Percentiles rank a stretch among this genome's conserved stretches.
Conservation (phyloP, 2,113 vertebrate species). For the Psittacara wagleri region DNA sequence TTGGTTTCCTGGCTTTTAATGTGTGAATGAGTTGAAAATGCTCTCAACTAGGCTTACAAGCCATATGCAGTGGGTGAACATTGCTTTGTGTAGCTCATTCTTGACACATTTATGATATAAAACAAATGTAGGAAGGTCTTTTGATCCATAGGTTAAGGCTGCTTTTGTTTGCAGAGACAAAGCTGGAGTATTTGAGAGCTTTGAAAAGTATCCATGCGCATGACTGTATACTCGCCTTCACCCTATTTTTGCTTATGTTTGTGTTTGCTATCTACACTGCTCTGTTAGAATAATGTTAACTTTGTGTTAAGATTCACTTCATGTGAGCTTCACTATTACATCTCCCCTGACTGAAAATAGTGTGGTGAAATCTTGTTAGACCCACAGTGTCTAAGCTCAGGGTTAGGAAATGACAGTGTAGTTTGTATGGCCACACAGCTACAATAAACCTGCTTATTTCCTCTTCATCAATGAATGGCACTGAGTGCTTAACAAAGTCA, state of each 20-base stretch:
- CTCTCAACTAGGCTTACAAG: slow-evolving; percentile 7
- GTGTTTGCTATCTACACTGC: neutral
- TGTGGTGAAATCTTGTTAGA: neutral
- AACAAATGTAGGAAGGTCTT: slow-evolving; percentile 6
- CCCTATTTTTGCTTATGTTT: neutral
- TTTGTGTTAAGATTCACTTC: neutral
- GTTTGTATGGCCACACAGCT: neutral
- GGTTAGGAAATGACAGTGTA: neutral
- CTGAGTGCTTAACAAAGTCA: neutral
- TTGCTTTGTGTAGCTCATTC: neutral
- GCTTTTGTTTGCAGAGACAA: neutral
- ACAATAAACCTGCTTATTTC: neutral
- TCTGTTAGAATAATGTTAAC: neutral
- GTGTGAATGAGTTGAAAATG: slow-evolving; percentile 16
- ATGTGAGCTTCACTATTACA: neutral
- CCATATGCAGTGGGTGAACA: neutral
- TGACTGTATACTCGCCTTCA: neutral
- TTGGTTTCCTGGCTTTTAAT: slow-evolving; percentile 20
- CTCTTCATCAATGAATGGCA: neutral
- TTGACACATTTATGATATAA: neutral
- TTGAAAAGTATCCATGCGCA: neutral
- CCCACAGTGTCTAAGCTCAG: neutral
- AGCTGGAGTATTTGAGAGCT: neutral
- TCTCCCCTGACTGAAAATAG: neutral
- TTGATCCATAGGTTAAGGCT: neutral